Conservation (phyloP, 2,113 vertebrate species). For the Oryzias javanicus region DNA sequence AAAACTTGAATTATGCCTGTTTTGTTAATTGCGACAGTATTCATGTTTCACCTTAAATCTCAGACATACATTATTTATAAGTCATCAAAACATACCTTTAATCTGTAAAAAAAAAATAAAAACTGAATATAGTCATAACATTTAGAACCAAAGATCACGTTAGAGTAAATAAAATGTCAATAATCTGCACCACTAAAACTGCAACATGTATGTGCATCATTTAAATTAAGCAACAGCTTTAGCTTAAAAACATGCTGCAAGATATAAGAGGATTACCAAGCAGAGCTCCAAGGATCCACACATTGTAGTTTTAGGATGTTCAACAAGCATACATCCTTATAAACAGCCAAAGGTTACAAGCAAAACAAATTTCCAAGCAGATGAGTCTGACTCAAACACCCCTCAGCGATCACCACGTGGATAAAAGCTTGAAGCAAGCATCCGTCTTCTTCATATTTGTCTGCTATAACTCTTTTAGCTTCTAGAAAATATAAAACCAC, state of each 20-base stretch:
- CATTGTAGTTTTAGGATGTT: slow-evolving; percentile 12
- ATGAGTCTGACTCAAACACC: slow-evolving; percentile 24
- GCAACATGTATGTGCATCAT: slow-evolving; percentile 12
- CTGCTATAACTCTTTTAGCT: slow-evolving; percentile 2
- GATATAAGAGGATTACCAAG: slow-evolving; percentile 14
- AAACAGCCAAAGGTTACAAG: slow-evolving; percentile 35
- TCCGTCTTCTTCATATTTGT: slow-evolving; percentile 30
- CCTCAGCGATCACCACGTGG: slow-evolving; percentile 44
- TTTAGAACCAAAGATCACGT: slow-evolving; percentile 1
- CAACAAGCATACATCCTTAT: slow-evolving; percentile 15
- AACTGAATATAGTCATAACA: neutral
- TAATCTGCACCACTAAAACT: slow-evolving; percentile 3
- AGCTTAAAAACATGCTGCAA: slow-evolving; percentile 9
- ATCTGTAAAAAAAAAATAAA: neutral
- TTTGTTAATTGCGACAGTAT: too few relatives aligned
- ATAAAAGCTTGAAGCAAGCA: slow-evolving; percentile 27
- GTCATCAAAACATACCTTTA: too few relatives aligned
- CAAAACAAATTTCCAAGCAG: slow-evolving; percentile 29
- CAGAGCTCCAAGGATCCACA: slow-evolving; percentile 1
- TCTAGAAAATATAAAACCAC: neutral
- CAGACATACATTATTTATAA: too few relatives aligned
- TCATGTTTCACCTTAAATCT: too few relatives aligned
- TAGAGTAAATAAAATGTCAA: slow-evolving; percentile 6
- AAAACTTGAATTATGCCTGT: too few relatives aligned
- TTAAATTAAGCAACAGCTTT: slow-evolving; percentile 7